These are phyloP conservation scores for Trichechus manatus DNA, from an alignment of 2,113 vertebrate genomes.

Conservation along the genomic window DNA sequence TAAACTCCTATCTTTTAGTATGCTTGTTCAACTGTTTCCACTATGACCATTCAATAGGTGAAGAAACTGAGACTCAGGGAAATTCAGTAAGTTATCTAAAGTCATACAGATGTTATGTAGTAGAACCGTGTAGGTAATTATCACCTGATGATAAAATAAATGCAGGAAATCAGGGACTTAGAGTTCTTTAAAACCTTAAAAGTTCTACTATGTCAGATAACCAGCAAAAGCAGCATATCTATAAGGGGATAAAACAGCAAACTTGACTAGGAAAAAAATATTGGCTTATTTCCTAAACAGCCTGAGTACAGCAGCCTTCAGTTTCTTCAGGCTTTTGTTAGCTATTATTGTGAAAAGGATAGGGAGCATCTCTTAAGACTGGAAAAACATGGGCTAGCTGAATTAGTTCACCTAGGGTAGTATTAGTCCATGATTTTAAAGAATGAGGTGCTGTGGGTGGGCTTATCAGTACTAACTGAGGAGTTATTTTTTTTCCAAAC, in stretches of 20 bases:
- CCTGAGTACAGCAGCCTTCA: neutral
- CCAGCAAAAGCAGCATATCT: neutral
- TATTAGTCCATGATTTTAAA: neutral
- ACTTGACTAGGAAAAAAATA: neutral
- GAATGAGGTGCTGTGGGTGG: neutral
- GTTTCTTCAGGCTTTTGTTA: neutral
- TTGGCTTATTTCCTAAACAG: neutral
- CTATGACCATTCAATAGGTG: neutral
- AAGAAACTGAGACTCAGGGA: neutral
- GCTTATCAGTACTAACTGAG: neutral
- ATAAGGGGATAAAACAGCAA: neutral
- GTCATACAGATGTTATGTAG: neutral
- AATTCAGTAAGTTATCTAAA: neutral
- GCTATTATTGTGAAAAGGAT: neutral
- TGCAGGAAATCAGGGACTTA: neutral
- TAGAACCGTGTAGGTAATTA: neutral
- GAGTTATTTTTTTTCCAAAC: constrained; percentile 1
- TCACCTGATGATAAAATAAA: constrained; percentile 6
- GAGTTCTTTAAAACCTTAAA: neutral
- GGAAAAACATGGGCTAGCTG: neutral
- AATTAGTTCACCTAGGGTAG: neutral
- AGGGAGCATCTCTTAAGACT: neutral
- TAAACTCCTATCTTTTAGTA: neutral
- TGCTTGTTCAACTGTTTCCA: neutral
- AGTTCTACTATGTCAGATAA: neutral